phyloP scores from a whole-genome alignment of 2,797 vertebrate genomes.

The Champsocephalus esox region DNA sequence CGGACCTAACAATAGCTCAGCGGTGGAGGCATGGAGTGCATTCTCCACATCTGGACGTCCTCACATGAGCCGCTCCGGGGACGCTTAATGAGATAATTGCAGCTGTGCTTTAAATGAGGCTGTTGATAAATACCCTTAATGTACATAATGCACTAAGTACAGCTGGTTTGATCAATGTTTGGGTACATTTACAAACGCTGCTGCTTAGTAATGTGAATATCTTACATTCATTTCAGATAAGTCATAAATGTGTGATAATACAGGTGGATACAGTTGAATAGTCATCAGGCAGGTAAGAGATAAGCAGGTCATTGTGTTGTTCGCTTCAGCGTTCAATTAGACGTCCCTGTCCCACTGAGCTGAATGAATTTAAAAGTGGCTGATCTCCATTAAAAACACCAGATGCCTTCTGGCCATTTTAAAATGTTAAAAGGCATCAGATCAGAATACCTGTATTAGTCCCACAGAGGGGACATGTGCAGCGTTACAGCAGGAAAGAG shows the following conservation, averaged over 20 bases:
- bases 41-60: constrained; percentile 46
- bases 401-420: not conserved
- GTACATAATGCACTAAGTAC: not conserved
- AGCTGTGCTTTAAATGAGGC: constrained; percentile 23
- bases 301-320: too few relatives aligned
- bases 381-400: not conserved
- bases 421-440: not conserved
- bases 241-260: too few relatives aligned
- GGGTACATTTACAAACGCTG: not conserved
- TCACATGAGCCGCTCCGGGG: constrained; percentile 34
- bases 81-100: constrained; percentile 25
- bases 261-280: not conserved
- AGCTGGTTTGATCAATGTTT: constrained; percentile 12
- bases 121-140: constrained; percentile 4
- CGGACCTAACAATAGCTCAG: constrained; percentile 66
- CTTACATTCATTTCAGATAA: not conserved
- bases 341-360: not conserved
- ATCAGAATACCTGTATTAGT: too few relatives aligned
- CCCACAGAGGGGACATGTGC: too few relatives aligned
- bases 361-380: not conserved
- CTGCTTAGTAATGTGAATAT: not conserved
- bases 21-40: constrained; percentile 37
- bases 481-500: too few relatives aligned
- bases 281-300: not conserved
- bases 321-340: not conserved